phyloP scores from a whole-genome alignment of 2,113 vertebrate genomes.

The Malaclemys terrapin region DNA sequence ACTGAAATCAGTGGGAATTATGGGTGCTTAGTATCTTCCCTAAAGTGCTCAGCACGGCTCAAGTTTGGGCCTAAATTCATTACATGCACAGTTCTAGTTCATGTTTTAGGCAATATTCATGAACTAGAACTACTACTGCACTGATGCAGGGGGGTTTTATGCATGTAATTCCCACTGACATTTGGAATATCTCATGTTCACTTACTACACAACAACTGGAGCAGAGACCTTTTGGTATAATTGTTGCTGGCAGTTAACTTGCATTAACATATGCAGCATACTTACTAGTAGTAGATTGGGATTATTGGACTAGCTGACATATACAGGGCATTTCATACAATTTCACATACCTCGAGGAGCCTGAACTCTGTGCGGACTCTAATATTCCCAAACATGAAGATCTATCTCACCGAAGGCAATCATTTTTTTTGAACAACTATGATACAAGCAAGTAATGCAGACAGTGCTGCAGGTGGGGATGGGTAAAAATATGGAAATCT shows the following conservation, averaged over 20 bases:
- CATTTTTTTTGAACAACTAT: not conserved
- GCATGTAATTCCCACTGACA: not conserved
- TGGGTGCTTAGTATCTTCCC: not conserved
- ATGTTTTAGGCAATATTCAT: fast-evolving
- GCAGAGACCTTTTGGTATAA: not conserved
- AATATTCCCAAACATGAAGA: not conserved
- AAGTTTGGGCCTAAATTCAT: not conserved
- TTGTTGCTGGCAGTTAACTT: not conserved
- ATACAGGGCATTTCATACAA: fast-evolving
- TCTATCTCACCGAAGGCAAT: not conserved
- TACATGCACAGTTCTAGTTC: not conserved
- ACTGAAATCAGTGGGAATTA: not conserved
- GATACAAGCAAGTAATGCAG: fast-evolving
- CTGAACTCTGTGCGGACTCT: not conserved
- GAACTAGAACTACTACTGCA: not conserved
- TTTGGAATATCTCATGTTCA: fast-evolving
- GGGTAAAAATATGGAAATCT: conserved; percentile 8
- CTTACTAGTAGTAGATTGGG: not conserved
- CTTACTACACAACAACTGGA: not conserved
- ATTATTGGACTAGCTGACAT: not conserved
- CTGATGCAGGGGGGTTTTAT: not conserved
- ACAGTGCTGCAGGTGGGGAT: not conserved
- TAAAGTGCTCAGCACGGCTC: not conserved
- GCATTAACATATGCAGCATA: fast-evolving
- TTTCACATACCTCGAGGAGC: not conserved